phyloP scores from a whole-genome alignment of 2,797 vertebrate species.

The Zenarchopterus dispar region DNA sequence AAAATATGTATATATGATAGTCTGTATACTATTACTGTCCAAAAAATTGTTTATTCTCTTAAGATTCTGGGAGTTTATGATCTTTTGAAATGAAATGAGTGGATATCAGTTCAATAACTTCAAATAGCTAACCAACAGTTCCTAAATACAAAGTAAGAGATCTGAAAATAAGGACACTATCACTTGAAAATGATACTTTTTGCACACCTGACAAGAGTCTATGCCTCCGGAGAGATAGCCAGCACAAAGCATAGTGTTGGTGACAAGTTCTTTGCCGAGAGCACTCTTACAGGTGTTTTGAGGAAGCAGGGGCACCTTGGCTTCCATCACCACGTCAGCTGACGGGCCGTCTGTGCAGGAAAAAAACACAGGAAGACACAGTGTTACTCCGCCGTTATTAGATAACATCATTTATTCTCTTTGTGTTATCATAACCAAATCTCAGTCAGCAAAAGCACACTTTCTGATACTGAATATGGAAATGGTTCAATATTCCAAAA shows the following conservation, averaged over 20 bases:
- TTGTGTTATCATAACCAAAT: too few relatives aligned
- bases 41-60: too few relatives aligned
- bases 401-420: not conserved
- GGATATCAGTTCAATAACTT: too few relatives aligned
- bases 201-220: constrained; percentile 93
- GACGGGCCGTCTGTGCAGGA: constrained; percentile 86
- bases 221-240: constrained; percentile 91
- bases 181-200: not conserved
- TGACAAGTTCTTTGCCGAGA: constrained; percentile 89
- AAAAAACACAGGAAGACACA: constrained; percentile 15
- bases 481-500: too few relatives aligned
- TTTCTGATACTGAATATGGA: too few relatives aligned
- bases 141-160: not conserved
- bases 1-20: too few relatives aligned
- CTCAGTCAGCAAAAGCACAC: too few relatives aligned
- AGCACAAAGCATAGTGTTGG: constrained; percentile 93
- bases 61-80: too few relatives aligned
- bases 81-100: too few relatives aligned
- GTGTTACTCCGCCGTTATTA: not conserved
- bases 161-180: not conserved
- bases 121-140: not conserved
- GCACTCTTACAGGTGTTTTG: constrained; percentile 87
- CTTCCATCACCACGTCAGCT: constrained; percentile 92
- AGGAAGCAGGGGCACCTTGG: constrained; percentile 89
- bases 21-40: too few relatives aligned